Evolutionary conservation across 2,888 invertebrate species (phyloP), one percentile per base, ranked within the genome.

Genomic region (Pollenia angustigena): DNA sequence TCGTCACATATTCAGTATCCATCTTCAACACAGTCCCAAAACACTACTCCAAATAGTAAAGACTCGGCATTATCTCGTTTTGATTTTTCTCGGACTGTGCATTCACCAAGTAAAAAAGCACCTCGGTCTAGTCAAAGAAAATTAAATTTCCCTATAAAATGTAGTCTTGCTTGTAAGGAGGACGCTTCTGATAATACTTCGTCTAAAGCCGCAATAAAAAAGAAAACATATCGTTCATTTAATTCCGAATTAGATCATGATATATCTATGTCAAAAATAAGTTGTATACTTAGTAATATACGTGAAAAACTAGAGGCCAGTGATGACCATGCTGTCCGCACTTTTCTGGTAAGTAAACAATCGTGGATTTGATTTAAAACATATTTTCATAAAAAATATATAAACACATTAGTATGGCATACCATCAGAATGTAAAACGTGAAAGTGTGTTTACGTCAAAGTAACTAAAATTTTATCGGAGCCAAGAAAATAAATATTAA

Each of bases 241-340:
- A 92, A 92, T 52, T 90, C 90, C 8, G 93, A 93, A 11, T 85
- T 92, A 12, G 92, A 93, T 68, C 90, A 92, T 56, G 93, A 93
- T 88, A 91, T 92, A 3, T 91, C 91, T 8, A 88, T 92, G 9
- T 91, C 90, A 10, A 92, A 92, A 80, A 92, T 93, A 91, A 91
- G 91, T 74, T 92, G 91, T 80, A 88, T 93, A 68, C 89, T 93
- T n/a, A 90, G 90, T 69, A 92, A 90, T 76, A 92, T 93, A 50
- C 90, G 92, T 4, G 89, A 90, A 40, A 92, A 91, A 72, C 75
- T 93, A 80, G 93, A 93, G 84, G 91, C 91, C 12, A 91, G 89
- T 62, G 93, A 93, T 81, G 90, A 91, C 2, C 89, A 88, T 4
- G 92, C 92, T 0, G 14, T 89, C 1, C 89, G 89, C n/a, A 91